phyloP scores from a whole-genome alignment of 1,140 invertebrate species.

The Acromyrmex charruanus region DNA sequence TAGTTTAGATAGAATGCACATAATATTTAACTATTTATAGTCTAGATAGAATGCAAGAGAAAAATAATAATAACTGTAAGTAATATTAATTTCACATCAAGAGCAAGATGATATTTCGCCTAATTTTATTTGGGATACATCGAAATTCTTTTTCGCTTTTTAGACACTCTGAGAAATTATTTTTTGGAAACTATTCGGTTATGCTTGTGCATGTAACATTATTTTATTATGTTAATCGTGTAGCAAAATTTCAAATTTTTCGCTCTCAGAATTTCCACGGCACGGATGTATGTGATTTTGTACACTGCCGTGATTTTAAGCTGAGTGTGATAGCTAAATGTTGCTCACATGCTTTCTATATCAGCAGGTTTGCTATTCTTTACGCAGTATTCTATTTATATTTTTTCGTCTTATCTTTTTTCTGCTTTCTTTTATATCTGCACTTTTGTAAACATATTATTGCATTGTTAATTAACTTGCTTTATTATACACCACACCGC shows the following conservation, averaged over 20 bases:
- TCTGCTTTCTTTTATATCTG: background rate
- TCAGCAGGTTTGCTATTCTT: background rate
- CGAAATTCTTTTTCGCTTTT: conserved; percentile 46
- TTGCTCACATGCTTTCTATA: conserved; percentile 27
- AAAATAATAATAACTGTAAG: background rate
- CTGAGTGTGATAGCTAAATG: conserved; percentile 28
- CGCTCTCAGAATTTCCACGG: conserved; percentile 31
- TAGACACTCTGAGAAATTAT: conserved; percentile 44
- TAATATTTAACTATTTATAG: conserved; percentile 17
- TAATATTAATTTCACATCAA: background rate
- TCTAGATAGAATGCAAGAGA: background rate
- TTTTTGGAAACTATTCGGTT: conserved; percentile 2
- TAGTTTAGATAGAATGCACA: background rate
- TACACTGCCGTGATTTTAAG: conserved; percentile 39
- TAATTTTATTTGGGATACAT: conserved; percentile 39
- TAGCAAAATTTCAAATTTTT: conserved; percentile 23
- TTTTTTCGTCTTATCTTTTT: background rate
- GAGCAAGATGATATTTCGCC: conserved; percentile 29
- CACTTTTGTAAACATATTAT: background rate
- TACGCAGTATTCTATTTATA: background rate
- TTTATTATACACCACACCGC: background rate
- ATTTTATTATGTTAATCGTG: background rate
- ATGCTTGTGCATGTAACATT: background rate
- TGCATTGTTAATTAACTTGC: background rate
- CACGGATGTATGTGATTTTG: conserved; percentile 49